Evolutionary conservation across 2,113 vertebrate species (phyloP), one percentile per base, ranked within the genome.

Genomic region (Penelope pileata): DNA sequence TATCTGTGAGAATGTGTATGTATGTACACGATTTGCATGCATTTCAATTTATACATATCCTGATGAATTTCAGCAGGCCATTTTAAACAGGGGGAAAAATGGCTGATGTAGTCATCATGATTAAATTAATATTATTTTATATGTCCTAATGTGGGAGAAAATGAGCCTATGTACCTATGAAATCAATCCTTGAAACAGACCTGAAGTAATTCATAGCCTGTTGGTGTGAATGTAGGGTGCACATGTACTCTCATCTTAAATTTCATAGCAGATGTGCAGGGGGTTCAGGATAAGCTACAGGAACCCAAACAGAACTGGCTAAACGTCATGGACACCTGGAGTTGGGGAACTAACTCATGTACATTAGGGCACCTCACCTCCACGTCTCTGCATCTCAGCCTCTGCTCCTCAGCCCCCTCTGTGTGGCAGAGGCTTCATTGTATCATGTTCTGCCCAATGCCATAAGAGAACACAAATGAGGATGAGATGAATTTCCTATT

Each of bases 1-100:
- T 63, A 53, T 59, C 94, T 70, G 42, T 15, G 84, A 54, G 84
- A 48, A 62, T 73, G 90, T 62, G 75, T 92, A 74, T 91, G 64
- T 74, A 70, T 92, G 68, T 40, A 75, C 54, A 92, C 87, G 45
- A 95, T 97, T 81, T 96, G 93, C 95, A 94, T 95, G 73, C 88
- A 70, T 94, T 86, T 91, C 81, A 79, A 2, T 91, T 22, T 62
- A 54, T 67, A 64, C 48, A 40, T 90, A 50, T 56, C 18, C 29
- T 73, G 86, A 88, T 90, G 76, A 60, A 86, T 96, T 95, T 93
- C 86, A 83, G 67, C 53, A 75, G 70, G 66, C 30, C 70, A 12
- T 76, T 70, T 87, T 90, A 76, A 88, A 69, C 76, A 42, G 56
- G 34, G 54, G 75, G 40, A 30, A 59, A 74, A 86, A 42, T 13